phyloP scores from a whole-genome alignment of 2,888 invertebrate species.

The Tipula lateralis region DNA sequence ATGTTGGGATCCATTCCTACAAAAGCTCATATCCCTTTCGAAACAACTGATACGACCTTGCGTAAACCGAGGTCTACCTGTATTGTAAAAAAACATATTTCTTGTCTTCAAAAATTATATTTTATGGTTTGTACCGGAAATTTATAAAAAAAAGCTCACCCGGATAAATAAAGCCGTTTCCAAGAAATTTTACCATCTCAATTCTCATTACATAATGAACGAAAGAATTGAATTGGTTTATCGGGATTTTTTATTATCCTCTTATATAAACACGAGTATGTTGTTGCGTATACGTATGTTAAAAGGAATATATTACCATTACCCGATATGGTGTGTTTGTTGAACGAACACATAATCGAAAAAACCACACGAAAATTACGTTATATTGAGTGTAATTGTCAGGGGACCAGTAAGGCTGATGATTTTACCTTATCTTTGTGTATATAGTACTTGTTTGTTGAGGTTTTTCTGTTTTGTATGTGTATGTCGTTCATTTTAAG shows the following conservation, averaged over 20 bases:
- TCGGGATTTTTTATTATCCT: constrained; percentile 2
- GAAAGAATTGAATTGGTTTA: not conserved
- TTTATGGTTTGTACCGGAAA: not conserved
- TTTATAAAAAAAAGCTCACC: not conserved
- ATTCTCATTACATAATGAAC: not conserved
- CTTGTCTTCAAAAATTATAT: not conserved
- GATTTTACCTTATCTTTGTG: not conserved
- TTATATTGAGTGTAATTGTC: constrained; percentile 11
- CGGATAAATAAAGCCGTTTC: not conserved
- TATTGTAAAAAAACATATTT: not conserved
- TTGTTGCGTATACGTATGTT: not conserved
- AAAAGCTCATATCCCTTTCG: too few species aligned
- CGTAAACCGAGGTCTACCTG: not conserved
- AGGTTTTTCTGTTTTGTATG: not conserved
- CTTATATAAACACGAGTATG: not conserved
- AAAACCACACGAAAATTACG: not conserved
- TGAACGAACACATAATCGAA: not conserved
- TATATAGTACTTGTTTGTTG: not conserved
- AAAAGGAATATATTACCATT: not conserved
- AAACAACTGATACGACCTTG: too few species aligned
- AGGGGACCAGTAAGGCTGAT: not conserved
- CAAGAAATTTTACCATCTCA: not conserved
- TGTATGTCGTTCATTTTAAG: not conserved
- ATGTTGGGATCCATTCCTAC: too few species aligned
- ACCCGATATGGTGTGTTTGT: not conserved